Evolutionary conservation across 2,113 vertebrate species (phyloP).

Genomic region (Actinemys pallida): DNA sequence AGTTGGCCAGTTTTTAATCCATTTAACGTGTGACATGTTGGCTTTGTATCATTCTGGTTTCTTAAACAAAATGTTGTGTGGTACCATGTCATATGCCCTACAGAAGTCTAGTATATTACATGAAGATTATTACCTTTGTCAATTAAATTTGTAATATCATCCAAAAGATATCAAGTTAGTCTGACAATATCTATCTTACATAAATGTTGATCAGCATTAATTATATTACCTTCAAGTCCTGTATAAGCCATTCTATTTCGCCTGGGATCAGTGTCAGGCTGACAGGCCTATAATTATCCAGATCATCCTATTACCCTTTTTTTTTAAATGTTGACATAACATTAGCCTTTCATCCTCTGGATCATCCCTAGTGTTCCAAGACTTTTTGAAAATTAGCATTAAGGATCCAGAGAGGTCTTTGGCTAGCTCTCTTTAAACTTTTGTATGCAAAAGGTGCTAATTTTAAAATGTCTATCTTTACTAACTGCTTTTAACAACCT

Average conservation of each 20-base stretch:
- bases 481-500: background rate
- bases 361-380: background rate
- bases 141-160: conserved; percentile 9
- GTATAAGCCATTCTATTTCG: background rate
- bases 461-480: background rate
- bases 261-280: background rate
- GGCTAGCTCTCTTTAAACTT: background rate
- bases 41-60: background rate
- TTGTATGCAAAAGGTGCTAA: background rate
- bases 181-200: background rate
- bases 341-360: background rate
- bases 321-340: background rate
- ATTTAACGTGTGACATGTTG: background rate
- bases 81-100: background rate
- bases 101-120: background rate
- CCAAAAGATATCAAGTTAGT: background rate
- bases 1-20: background rate
- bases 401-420: background rate
- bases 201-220: background rate
- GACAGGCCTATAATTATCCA: background rate
- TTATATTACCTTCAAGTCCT: background rate
- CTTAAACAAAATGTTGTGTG: background rate
- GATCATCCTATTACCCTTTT: background rate
- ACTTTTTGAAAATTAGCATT: background rate
- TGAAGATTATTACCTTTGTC: background rate